Evolutionary conservation across 2,113 vertebrate genomes (phyloP), one percentile per base, ranked within the genome.

Genomic region (Nesoenas mayeri): DNA sequence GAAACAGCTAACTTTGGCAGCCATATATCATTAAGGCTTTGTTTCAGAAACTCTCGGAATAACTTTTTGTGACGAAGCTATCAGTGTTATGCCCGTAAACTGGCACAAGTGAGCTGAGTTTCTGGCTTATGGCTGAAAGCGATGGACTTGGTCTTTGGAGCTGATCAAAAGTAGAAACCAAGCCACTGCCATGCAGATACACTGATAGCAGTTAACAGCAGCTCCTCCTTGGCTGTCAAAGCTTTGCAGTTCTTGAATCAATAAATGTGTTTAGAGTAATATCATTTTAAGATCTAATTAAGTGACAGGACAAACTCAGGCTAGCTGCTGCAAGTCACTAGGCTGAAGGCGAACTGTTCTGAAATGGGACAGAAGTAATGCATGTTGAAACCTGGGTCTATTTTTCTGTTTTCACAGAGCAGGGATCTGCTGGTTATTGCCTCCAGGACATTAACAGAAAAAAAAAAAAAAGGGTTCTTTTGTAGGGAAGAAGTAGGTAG

Each of bases 1-100:
- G 97, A 84, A 95, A 95, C 62, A 93, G 94, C 97, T 98, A 97
- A 98, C 97, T 98, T 97, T 95, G 96, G 97, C 96, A 96, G 71
- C 75, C 82, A 96, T 97, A 97, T 97, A 97, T 98, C 97, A 98
- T 62, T 64, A 88, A 92, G 32, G 51, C 70, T 97, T 96, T 95
- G 92, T 96, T 97, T 95, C 92, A 93, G 91, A 86, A 90, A 86
- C 96, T 71, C 94, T 97, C 79, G 91, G 96, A 97, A 97, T 95
- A 98, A 85, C 81, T 92, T 96, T 95, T 85, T 10, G 2, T 94
- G 80, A 18, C 2, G 5, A 91, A 87, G 66, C 75, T 65, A 58
- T 70, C 82, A 70, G 31, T 1, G 0, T 66, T 87, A 38, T 56
- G 75, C 53, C 65, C 10, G 4, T 24, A 70, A 82, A 71, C n/a